Conservation (phyloP, 2,113 vertebrate genomes). For the Grammomys dolichurus region DNA sequence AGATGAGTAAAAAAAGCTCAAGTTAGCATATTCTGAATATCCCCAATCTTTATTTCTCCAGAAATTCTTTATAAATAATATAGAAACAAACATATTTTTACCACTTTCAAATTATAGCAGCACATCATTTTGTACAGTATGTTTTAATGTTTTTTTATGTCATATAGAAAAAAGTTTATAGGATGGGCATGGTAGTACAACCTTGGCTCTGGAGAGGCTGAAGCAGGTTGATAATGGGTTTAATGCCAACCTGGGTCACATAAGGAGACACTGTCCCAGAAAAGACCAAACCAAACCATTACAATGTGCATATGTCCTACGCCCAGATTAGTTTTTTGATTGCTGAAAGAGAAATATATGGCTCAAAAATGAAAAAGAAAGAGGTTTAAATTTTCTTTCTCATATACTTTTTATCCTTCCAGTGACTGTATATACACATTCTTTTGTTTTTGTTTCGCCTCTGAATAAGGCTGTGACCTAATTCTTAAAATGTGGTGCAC, state of each 20-base stretch:
- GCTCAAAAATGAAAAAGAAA: conserved; percentile 72
- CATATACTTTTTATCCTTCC: conserved; percentile 17
- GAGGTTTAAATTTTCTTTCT: neutral
- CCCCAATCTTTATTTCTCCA: neutral
- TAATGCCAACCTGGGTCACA: neutral
- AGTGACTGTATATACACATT: neutral
- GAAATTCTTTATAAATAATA: neutral
- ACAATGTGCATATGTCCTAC: neutral
- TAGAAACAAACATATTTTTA: neutral
- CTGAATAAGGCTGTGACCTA: neutral
- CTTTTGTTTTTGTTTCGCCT: neutral
- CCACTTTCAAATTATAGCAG: neutral
- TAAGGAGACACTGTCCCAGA: too few species aligned
- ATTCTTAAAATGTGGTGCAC: neutral
- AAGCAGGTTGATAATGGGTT: neutral
- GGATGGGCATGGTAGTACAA: too few species aligned
- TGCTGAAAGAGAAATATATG: conserved; percentile 65
- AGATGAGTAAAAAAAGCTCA: neutral
- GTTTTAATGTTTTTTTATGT: neutral
- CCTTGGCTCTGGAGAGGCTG: neutral
- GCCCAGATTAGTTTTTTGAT: conserved; percentile 64
- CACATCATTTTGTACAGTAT: neutral
- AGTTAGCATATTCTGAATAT: neutral
- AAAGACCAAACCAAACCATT: neutral
- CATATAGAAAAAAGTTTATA: neutral